phyloP scores from a whole-genome alignment of 53 echinoderm and acorn worm genomes.

The Apostichopus leukothele region DNA sequence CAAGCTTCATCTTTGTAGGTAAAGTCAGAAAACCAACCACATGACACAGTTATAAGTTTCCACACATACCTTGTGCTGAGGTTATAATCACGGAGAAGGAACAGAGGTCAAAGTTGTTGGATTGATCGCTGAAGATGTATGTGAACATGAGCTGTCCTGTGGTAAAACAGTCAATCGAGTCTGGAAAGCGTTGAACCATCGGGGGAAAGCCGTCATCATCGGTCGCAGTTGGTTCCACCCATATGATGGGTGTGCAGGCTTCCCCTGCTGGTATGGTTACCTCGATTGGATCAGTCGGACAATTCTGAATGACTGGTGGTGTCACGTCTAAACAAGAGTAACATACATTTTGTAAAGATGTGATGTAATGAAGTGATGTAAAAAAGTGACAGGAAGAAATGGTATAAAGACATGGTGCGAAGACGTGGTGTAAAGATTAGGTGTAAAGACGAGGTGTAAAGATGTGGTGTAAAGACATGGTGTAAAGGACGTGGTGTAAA shows the following conservation, averaged over 20 bases:
- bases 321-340: background rate
- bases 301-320: constrained; percentile 5
- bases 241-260: constrained; percentile 34
- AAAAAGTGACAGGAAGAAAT: too few relatives aligned
- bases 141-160: constrained; percentile 58
- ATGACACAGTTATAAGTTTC: too few relatives aligned
- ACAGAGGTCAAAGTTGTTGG: constrained; percentile 56
- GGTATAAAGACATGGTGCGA: too few relatives aligned
- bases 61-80: background rate
- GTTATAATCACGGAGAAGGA: constrained; percentile 58
- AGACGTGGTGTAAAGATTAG: too few relatives aligned
- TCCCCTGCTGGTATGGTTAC: constrained; percentile 17
- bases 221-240: constrained; percentile 61
- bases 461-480: too few relatives aligned
- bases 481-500: too few relatives aligned
- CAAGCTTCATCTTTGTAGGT: background rate
- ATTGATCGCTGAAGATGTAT: constrained; percentile 56
- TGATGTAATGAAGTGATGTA: too few relatives aligned
- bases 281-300: constrained; percentile 45
- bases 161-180: constrained; percentile 39
- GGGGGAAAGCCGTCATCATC: constrained; percentile 54
- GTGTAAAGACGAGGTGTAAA: too few relatives aligned
- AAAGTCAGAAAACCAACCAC: background rate
- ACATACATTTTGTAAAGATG: too few relatives aligned
- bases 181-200: background rate